A percentile compares a stretch with the other conserved stretches of the same genome.
Conservation (phyloP, 1,140 invertebrate genomes). For the Penaeus japonicus region DNA sequence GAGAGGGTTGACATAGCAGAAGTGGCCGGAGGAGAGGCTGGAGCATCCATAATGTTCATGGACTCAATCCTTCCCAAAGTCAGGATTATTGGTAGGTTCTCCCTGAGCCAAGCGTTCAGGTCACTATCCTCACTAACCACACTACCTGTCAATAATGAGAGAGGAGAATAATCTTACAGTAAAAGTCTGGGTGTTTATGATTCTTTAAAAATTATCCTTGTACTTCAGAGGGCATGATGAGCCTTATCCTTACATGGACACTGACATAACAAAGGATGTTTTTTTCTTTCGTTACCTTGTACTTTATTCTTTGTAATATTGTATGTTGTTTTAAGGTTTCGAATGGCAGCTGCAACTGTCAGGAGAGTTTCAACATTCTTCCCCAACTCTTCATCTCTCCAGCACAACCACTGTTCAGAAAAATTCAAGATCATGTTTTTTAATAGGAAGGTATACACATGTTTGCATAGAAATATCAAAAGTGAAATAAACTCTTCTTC, state of each 20-base stretch:
- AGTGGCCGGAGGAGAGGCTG: neutral
- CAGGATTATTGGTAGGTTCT: neutral
- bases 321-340: constrained; percentile 72
- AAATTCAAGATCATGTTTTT: too few species aligned
- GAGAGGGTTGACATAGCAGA: constrained; percentile 15
- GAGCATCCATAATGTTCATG: neutral
- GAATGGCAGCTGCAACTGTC: constrained; percentile 68
- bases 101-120: neutral
- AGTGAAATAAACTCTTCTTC: neutral
- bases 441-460: neutral
- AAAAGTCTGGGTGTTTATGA: too few species aligned
- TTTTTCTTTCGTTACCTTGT: constrained; percentile 60
- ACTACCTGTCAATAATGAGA: neutral
- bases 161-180: too few species aligned
- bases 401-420: constrained; percentile 60
- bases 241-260: neutral
- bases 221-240: neutral
- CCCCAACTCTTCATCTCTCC: constrained; percentile 68
- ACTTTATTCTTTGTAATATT: constrained; percentile 69
- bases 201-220: neutral
- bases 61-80: neutral
- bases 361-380: constrained; percentile 69
- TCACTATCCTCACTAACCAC: neutral
- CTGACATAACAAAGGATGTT: neutral
- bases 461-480: neutral